phyloP scores from a whole-genome alignment of 2,113 vertebrate species.

The Daubentonia madagascariensis region DNA sequence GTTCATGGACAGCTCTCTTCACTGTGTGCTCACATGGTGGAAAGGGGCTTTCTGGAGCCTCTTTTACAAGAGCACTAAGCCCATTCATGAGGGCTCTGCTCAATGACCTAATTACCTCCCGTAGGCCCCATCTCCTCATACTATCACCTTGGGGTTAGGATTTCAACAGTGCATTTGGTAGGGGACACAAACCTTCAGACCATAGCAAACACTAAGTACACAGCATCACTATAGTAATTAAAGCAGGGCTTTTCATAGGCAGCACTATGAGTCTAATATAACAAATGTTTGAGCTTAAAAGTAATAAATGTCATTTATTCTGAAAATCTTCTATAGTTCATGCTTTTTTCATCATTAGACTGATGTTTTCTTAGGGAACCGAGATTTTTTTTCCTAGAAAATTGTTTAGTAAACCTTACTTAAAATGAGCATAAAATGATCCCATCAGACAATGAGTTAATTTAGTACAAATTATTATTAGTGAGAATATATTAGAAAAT shows the following conservation, averaged over 20 bases:
- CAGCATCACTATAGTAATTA: not conserved
- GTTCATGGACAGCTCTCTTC: not conserved
- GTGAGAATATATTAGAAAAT: not conserved
- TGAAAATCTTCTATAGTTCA: not conserved
- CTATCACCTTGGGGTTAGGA: not conserved
- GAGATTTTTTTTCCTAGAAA: not conserved
- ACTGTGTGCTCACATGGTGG: not conserved
- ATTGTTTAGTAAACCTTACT: not conserved
- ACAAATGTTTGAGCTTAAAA: not conserved
- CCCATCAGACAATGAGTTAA: not conserved
- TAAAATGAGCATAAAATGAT: not conserved
- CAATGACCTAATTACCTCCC: not conserved
- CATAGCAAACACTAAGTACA: not conserved
- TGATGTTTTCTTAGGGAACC: not conserved
- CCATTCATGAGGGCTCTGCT: too few relatives aligned
- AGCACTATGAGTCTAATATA: not conserved
- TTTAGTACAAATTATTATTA: not conserved
- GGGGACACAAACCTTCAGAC: accelerated
- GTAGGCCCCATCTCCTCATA: not conserved
- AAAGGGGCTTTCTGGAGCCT: not conserved
- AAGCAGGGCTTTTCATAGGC: not conserved
- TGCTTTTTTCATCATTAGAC: not conserved
- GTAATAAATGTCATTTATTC: not conserved
- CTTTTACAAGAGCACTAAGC: not conserved
- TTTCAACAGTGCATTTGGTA: not conserved